Conservation (phyloP, 2,888 invertebrate genomes). For the Atherix ibis region DNA sequence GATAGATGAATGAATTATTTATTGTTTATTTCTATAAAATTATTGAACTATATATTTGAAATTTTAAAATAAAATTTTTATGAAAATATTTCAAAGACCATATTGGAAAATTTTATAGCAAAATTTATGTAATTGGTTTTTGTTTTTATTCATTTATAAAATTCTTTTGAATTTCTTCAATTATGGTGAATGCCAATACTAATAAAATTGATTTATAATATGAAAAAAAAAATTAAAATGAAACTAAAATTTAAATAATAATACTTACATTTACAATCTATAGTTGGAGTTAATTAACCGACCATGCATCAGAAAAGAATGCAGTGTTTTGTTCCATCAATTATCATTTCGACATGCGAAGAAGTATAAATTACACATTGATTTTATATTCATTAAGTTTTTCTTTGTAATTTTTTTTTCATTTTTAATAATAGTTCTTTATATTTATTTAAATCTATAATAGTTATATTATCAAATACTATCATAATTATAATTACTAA, state of each 20-base stretch:
- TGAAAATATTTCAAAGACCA: not conserved
- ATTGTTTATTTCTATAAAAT: too few species aligned
- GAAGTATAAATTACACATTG: conserved; percentile 9
- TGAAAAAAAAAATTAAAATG: conserved; percentile 2
- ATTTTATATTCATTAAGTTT: conserved; percentile 1
- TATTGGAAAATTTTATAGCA: conserved; percentile 3
- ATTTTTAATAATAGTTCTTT: not conserved
- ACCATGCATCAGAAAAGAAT: conserved; percentile 17
- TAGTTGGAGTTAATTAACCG: conserved; percentile 14
- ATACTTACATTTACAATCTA: conserved; percentile 21
- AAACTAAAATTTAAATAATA: conserved; percentile 5
- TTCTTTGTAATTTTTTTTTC: not conserved
- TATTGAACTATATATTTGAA: too few species aligned
- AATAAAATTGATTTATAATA: conserved; percentile 6
- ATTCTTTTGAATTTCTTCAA: not conserved
- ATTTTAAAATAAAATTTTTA: not conserved
- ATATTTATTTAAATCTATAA: not conserved
- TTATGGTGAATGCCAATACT: conserved; percentile 7
- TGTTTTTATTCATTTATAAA: conserved; percentile 8
- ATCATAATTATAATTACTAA: not conserved
- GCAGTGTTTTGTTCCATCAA: conserved; percentile 16
- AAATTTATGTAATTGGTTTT: conserved; percentile 9
- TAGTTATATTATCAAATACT: not conserved
- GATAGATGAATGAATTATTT: too few species aligned
- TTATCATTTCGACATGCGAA: conserved; percentile 17